phyloP scores from a whole-genome alignment of 2,888 invertebrate species.

The Pachydiplax longipennis region DNA sequence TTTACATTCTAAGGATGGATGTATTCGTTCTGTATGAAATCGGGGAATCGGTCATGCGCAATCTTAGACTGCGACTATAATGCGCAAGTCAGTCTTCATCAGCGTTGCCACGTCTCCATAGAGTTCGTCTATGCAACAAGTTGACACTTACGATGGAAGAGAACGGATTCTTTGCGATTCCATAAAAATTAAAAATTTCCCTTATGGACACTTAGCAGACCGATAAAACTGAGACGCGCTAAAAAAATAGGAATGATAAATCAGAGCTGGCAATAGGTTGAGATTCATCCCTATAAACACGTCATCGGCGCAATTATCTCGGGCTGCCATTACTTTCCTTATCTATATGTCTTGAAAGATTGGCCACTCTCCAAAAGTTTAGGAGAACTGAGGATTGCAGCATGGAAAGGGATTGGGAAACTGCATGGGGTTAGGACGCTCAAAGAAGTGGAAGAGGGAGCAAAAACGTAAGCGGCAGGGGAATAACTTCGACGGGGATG shows the following conservation, averaged over 20 bases:
- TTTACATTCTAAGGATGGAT: too few species aligned
- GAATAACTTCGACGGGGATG: not conserved
- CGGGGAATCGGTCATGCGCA: too few species aligned
- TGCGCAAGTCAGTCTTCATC: too few species aligned
- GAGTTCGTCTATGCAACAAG: not conserved
- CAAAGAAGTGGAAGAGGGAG: not conserved
- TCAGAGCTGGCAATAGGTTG: not conserved
- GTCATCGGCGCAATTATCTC: not conserved
- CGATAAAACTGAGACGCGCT: not conserved
- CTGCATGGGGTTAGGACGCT: not conserved
- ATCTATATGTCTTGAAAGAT: slow-evolving; percentile 3
- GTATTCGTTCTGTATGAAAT: too few species aligned
- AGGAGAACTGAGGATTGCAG: not conserved
- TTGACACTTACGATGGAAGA: not conserved
- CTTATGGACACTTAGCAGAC: not conserved
- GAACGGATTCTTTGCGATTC: not conserved
- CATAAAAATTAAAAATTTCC: not conserved
- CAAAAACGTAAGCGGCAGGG: not conserved
- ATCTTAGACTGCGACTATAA: too few species aligned
- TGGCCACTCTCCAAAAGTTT: slow-evolving; percentile 19
- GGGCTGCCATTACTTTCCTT: not conserved
- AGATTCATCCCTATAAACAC: slow-evolving; percentile 15
- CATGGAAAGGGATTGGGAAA: not conserved
- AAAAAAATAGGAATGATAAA: not conserved
- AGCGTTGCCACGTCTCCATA: too few species aligned